Percentiles rank a stretch among this genome's conserved stretches.
phyloP scores from a whole-genome alignment of 2,797 vertebrate genomes.

The Peromyscus melanophrys region DNA sequence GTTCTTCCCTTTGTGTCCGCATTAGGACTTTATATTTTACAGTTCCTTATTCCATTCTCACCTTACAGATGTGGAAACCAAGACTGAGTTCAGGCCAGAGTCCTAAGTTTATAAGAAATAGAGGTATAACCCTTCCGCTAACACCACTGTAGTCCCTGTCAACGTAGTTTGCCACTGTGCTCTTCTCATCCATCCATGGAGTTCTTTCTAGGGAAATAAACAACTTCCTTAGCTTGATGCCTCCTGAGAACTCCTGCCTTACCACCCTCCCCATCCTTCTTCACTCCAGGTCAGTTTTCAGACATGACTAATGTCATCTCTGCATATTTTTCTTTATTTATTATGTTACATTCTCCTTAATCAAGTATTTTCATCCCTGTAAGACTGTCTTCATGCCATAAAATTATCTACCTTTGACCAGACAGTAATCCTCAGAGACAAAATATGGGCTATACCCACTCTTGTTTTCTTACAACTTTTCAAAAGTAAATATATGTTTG shows the following conservation, averaged over 20 bases:
- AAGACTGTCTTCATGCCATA: background rate
- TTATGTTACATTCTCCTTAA: background rate
- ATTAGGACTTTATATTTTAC: background rate
- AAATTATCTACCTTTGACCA: slow-evolving; percentile 48
- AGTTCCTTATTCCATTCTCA: background rate
- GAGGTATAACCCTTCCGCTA: background rate
- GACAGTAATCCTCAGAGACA: background rate
- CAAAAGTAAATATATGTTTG: slow-evolving; percentile 34
- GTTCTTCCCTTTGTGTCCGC: background rate
- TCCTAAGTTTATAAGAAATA: background rate
- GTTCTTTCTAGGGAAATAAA: background rate
- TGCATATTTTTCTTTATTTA: slow-evolving; percentile 18
- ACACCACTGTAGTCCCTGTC: background rate
- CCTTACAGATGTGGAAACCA: slow-evolving; percentile 15
- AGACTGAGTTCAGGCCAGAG: background rate
- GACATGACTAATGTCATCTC: background rate
- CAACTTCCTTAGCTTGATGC: background rate
- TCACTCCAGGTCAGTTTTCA: background rate
- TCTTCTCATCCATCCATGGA: background rate
- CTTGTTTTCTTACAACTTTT: slow-evolving; percentile 1
- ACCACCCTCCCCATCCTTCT: background rate
- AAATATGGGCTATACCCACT: background rate
- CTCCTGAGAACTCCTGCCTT: background rate
- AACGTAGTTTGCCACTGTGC: background rate
- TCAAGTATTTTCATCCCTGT: background rate